Evolutionary conservation across 1,140 invertebrate genomes (phyloP).

Genomic region (Acromyrmex echinatior): DNA sequence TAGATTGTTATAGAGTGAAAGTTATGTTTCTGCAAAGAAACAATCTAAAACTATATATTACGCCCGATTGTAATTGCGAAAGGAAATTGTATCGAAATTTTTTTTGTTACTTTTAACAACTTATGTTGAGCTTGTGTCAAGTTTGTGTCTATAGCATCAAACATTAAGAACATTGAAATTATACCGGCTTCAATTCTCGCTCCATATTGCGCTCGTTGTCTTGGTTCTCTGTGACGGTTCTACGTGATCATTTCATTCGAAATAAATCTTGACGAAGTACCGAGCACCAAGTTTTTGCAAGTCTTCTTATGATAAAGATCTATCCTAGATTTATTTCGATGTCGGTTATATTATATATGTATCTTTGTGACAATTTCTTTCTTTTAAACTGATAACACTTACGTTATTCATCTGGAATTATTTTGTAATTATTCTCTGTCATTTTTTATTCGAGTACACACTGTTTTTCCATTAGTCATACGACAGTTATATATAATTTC

Average conservation of each 20-base stretch:
- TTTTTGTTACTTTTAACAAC: constrained; percentile 3
- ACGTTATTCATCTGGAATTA: not conserved
- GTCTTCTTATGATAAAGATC: not conserved
- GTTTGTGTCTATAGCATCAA: constrained; percentile 33
- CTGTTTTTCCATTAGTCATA: not conserved
- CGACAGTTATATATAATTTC: not conserved
- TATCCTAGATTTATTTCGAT: constrained; percentile 29
- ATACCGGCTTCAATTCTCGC: constrained; percentile 46
- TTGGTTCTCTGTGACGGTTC: constrained; percentile 66
- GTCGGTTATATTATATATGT: not conserved
- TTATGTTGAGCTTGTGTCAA: not conserved
- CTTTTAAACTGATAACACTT: not conserved
- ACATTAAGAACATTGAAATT: constrained; percentile 33
- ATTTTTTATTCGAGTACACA: not conserved
- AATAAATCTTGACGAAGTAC: constrained; percentile 67
- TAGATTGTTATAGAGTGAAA: constrained; percentile 30
- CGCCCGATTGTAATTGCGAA: not conserved
- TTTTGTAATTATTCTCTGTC: not conserved
- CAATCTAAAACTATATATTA: constrained; percentile 47
- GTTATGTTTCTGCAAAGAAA: constrained; percentile 51
- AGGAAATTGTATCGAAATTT: constrained; percentile 21
- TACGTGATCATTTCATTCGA: constrained; percentile 60
- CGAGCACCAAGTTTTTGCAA: constrained; percentile 4
- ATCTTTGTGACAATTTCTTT: not conserved
- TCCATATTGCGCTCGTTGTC: constrained; percentile 32